A percentile compares a stretch with the other conserved stretches of the same genome.
phyloP scores from a whole-genome alignment of 1,140 invertebrate genomes.

The Bombyx mandarina region DNA sequence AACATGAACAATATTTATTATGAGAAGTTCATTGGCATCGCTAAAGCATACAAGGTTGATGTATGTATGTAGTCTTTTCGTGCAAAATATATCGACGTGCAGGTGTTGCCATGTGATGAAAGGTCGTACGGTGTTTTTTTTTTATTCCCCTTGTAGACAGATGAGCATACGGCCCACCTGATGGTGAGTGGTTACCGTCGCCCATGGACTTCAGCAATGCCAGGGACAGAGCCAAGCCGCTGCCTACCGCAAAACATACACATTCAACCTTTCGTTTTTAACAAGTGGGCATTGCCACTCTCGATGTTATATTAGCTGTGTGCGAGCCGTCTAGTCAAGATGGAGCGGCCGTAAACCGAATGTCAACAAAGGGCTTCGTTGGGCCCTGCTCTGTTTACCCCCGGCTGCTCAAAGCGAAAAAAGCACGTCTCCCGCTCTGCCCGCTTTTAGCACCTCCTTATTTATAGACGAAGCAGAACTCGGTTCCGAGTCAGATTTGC shows the following conservation, averaged over 20 bases:
- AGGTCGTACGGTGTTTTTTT: not conserved
- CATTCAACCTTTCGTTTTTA: slow-evolving; percentile 13
- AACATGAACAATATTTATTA: slow-evolving; percentile 1
- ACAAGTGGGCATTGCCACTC: not conserved
- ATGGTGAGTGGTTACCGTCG: no score
- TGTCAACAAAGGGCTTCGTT: slow-evolving; percentile 59
- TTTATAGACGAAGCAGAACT: slow-evolving; percentile 62
- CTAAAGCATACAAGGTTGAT: slow-evolving; percentile 1
- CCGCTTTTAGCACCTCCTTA: slow-evolving; percentile 68
- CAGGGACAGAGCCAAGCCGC: no score
- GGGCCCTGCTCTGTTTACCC: slow-evolving; percentile 50
- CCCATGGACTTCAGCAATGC: no score
- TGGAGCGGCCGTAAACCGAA: slow-evolving; percentile 48
- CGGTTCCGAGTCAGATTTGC: slow-evolving; percentile 51
- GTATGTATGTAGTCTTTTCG: not conserved
- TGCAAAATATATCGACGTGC: slow-evolving; percentile 5
- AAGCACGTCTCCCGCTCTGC: slow-evolving; percentile 56
- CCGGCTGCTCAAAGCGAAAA: slow-evolving; percentile 59
- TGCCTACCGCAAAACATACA: not conserved
- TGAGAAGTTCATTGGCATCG: slow-evolving; percentile 28
- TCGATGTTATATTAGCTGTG: slow-evolving; percentile 32
- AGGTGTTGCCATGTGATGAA: no score
- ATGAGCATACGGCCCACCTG: no score
- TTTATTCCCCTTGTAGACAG: no score
- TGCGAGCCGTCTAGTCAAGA: slow-evolving; percentile 34